phyloP scores from a whole-genome alignment of 2,113 vertebrate genomes.

The Pimephales promelas region DNA sequence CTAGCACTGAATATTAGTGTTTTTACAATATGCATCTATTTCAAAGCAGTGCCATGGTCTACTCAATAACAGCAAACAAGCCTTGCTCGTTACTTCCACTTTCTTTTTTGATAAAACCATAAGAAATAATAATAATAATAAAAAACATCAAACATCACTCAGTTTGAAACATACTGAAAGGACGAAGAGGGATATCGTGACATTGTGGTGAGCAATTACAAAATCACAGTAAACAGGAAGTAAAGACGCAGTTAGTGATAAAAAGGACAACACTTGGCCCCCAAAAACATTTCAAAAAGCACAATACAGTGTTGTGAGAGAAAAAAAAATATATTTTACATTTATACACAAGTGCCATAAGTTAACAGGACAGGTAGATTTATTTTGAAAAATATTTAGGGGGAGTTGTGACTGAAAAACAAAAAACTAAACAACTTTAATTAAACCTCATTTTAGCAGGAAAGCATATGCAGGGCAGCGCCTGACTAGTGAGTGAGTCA shows the following conservation, averaged over 20 bases:
- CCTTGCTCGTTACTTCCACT: slow-evolving; percentile 49
- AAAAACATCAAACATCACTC: slow-evolving; percentile 71
- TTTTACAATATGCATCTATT: slow-evolving; percentile 72
- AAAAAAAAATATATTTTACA: slow-evolving; percentile 70
- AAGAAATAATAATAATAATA: slow-evolving; percentile 48
- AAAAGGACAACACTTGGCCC: slow-evolving; percentile 68
- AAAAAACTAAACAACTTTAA: background rate
- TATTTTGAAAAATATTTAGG: slow-evolving; percentile 50
- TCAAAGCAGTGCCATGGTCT: slow-evolving; percentile 66
- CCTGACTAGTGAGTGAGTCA: slow-evolving; percentile 1
- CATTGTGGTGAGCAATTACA: slow-evolving; percentile 64
- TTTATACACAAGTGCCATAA: slow-evolving; percentile 79
- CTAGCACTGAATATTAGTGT: slow-evolving; percentile 76
- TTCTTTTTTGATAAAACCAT: slow-evolving; percentile 69
- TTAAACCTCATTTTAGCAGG: background rate
- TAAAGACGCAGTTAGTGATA: slow-evolving; percentile 65
- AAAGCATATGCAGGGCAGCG: background rate
- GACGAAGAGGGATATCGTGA: slow-evolving; percentile 50
- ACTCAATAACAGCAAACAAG: slow-evolving; percentile 61
- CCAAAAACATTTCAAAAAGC: slow-evolving; percentile 59
- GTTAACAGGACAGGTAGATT: slow-evolving; percentile 72
- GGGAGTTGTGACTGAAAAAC: slow-evolving; percentile 20
- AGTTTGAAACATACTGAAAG: slow-evolving; percentile 72
- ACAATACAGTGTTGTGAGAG: slow-evolving; percentile 74
- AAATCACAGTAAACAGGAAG: slow-evolving; percentile 69